Evolutionary conservation across 2,113 vertebrate genomes (phyloP).

Genomic region (Cyprinodon variegatus): DNA sequence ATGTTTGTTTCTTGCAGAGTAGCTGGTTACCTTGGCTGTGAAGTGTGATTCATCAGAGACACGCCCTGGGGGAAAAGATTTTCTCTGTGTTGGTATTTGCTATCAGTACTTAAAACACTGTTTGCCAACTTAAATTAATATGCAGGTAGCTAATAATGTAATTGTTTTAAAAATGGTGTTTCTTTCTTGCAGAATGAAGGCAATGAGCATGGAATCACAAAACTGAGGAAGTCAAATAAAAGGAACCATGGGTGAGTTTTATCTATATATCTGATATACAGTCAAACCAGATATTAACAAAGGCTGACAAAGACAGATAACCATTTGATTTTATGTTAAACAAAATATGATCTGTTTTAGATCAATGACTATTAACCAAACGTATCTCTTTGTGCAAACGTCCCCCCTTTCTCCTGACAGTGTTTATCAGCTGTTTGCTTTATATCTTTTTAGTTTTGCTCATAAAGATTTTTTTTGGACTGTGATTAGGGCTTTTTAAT

Average conservation of each 20-base stretch:
- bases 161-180: not conserved
- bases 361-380: no score
- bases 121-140: not conserved
- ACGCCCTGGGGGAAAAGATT: no score
- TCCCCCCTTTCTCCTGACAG: no score
- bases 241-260: conserved; percentile 47
- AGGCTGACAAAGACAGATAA: not conserved
- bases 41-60: no score
- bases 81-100: no score
- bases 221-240: not conserved
- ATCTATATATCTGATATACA: not conserved
- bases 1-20: no score
- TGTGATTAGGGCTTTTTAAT: not conserved
- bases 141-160: not conserved
- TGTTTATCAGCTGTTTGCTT: no score
- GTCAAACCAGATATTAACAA: not conserved
- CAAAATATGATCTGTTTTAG: not conserved
- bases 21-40: no score
- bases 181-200: conserved; percentile 17
- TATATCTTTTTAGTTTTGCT: no score
- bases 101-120: no score
- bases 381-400: no score
- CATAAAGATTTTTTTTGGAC: not conserved
- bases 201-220: not conserved
- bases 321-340: not conserved